Evolutionary conservation across 1,140 invertebrate species (phyloP).

Genomic region (Drosophila nikananu): DNA sequence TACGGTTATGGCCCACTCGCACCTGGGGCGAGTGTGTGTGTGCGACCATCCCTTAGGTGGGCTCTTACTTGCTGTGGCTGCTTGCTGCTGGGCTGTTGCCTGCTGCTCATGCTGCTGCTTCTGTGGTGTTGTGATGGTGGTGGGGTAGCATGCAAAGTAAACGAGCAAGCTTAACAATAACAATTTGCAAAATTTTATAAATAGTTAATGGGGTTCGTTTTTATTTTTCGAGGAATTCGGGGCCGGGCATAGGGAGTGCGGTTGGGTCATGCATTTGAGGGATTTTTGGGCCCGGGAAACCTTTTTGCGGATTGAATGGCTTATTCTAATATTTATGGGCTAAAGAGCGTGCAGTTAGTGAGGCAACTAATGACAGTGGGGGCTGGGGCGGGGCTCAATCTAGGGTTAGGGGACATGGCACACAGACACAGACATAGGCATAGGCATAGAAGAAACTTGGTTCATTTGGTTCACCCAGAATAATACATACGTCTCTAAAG

Average conservation of each 20-base stretch:
- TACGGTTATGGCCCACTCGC: slow-evolving; percentile 5
- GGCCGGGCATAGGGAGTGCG: not conserved
- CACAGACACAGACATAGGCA: slow-evolving; percentile 11
- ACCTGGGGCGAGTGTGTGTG: not conserved
- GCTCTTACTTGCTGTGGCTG: slow-evolving; percentile 49
- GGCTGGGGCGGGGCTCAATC: not conserved
- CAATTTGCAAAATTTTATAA: slow-evolving; percentile 81
- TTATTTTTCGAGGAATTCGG: slow-evolving; percentile 16
- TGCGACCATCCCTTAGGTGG: slow-evolving; percentile 39
- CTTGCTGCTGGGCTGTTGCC: slow-evolving; percentile 47
- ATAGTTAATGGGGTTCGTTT: slow-evolving; percentile 69
- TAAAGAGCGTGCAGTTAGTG: slow-evolving; percentile 43
- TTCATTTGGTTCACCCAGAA: slow-evolving; percentile 52
- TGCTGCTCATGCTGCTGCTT: slow-evolving; percentile 57
- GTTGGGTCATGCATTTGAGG: slow-evolving; percentile 34
- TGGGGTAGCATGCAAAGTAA: slow-evolving; percentile 77
- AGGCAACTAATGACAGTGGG: slow-evolving; percentile 32
- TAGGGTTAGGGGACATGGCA: slow-evolving; percentile 34
- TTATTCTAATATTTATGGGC: slow-evolving; percentile 53
- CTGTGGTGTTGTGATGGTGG: slow-evolving; percentile 53
- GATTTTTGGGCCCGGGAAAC: slow-evolving; percentile 26
- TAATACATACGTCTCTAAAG: slow-evolving; percentile 85
- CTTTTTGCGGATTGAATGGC: slow-evolving; percentile 51
- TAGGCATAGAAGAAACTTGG: slow-evolving; percentile 37
- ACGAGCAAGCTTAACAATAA: slow-evolving; percentile 80